Conservation (phyloP, 2,888 invertebrate species). For the Drosophila kambysellisi region DNA sequence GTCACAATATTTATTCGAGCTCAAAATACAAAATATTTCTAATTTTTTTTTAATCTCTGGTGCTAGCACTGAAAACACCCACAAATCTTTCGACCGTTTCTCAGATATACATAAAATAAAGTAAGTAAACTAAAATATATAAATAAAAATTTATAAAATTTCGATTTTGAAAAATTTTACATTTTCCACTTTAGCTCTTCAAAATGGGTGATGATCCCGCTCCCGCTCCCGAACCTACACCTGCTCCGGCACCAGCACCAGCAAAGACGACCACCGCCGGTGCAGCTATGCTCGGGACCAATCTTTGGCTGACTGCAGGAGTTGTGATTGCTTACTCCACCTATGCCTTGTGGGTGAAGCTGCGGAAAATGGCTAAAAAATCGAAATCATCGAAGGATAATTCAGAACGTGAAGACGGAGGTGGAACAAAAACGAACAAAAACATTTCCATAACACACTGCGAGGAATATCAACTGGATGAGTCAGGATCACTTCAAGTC, state of each 20-base stretch:
- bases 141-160: background rate
- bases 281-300: slow-evolving; percentile 11
- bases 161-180: background rate
- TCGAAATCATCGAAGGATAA: background rate
- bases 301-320: slow-evolving; percentile 47
- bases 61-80: background rate
- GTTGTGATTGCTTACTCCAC: slow-evolving; percentile 39
- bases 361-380: slow-evolving; percentile 15
- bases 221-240: background rate
- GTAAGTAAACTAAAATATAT: background rate
- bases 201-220: slow-evolving; percentile 2
- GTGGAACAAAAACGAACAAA: background rate
- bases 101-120: background rate
- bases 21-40: background rate
- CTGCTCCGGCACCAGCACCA: background rate
- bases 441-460: background rate
- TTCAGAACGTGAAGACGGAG: background rate
- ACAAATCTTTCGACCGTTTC: background rate
- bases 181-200: background rate
- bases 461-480: background rate
- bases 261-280: slow-evolving; percentile 34
- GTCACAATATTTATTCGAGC: background rate
- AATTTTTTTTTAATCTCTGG: too few relatives aligned
- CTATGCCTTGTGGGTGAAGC: slow-evolving; percentile 47
- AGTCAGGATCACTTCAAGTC: background rate